Evolutionary conservation across 2,113 vertebrate species (phyloP).

Genomic region (Crotophaga sulcirostris): DNA sequence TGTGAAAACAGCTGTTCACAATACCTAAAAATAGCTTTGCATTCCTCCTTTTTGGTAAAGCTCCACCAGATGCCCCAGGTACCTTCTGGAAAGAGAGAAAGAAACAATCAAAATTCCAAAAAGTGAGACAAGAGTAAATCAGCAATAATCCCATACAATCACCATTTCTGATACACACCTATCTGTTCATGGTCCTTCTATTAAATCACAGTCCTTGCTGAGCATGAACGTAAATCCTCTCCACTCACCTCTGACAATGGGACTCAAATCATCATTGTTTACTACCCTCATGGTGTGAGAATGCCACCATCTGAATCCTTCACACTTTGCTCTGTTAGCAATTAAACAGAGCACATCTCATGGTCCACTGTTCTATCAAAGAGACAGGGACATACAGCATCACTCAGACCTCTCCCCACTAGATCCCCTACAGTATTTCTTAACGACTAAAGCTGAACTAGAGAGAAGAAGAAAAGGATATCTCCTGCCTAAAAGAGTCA

Average conservation of each 20-base stretch:
- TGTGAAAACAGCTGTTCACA: conserved; percentile 52
- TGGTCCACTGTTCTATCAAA: neutral
- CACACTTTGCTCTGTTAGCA: neutral
- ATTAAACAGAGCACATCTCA: neutral
- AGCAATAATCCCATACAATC: neutral
- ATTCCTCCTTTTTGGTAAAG: conserved; percentile 89
- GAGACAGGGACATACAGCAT: neutral
- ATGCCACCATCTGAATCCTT: neutral
- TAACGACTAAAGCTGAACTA: neutral
- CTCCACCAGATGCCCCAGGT: conserved; percentile 93
- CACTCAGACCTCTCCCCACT: neutral
- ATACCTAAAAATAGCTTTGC: conserved; percentile 94
- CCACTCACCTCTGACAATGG: neutral
- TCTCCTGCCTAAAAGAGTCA: neutral
- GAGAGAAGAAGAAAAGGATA: neutral
- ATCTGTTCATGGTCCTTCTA: neutral
- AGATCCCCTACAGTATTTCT: neutral
- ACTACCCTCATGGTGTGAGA: neutral
- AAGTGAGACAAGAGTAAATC: neutral
- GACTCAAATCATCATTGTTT: neutral
- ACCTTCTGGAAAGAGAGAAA: conserved; percentile 85
- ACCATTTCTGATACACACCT: neutral
- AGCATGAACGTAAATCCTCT: neutral
- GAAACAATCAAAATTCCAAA: conserved; percentile 62
- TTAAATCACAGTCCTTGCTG: neutral